phyloP scores from a whole-genome alignment of 2,888 invertebrate genomes.

The Drosophila quinaria region DNA sequence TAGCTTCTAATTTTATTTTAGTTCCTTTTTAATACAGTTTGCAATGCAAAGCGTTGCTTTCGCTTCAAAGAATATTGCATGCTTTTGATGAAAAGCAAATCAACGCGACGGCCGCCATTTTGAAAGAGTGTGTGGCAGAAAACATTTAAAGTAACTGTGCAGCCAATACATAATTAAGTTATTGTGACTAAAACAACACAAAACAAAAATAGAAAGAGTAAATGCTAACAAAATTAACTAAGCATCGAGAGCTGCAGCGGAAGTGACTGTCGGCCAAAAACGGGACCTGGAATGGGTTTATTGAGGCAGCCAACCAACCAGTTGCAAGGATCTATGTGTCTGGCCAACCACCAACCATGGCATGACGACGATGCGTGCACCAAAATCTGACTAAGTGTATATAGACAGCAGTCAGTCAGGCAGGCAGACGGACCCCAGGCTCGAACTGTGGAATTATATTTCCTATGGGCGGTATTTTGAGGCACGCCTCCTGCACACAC shows the following conservation, averaged over 20 bases:
- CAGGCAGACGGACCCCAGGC: conserved; percentile 16
- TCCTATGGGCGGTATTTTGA: conserved; percentile 79
- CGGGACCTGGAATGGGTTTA: conserved; percentile 9
- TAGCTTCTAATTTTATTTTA: background rate
- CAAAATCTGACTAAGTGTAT: conserved; percentile 52
- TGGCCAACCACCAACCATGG: conserved; percentile 76
- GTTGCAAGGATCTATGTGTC: conserved; percentile 52
- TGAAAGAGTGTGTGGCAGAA: conserved; percentile 32
- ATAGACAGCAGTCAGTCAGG: conserved; percentile 15
- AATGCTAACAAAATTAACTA: conserved; percentile 74
- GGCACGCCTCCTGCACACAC: conserved; percentile 61
- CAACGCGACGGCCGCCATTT: conserved; percentile 56
- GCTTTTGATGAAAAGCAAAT: conserved; percentile 38
- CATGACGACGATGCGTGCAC: conserved; percentile 65
- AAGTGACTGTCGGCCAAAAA: conserved; percentile 27
- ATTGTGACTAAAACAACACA: conserved; percentile 49
- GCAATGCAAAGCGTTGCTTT: background rate
- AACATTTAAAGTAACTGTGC: conserved; percentile 59
- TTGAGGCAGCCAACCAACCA: conserved; percentile 59
- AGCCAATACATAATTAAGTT: conserved; percentile 77
- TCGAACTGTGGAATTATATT: conserved; percentile 74
- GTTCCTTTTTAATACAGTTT: conserved; percentile 4
- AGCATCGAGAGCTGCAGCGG: conserved; percentile 45
- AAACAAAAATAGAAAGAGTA: conserved; percentile 34
- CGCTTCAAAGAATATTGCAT: conserved; percentile 34